phyloP scores from a whole-genome alignment of 2,797 vertebrate genomes.

The Chelon labrosus region DNA sequence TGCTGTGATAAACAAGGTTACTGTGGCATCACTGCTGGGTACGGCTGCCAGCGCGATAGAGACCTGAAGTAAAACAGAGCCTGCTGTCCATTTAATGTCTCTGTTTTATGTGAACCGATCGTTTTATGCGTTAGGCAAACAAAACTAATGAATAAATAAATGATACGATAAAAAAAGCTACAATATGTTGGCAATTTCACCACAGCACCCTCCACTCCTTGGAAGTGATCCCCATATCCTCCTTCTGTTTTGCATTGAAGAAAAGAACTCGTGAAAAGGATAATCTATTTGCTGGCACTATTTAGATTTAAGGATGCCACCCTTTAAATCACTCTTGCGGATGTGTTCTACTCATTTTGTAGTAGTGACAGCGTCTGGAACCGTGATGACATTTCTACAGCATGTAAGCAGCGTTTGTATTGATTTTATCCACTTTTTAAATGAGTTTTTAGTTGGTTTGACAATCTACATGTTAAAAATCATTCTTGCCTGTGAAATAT shows the following conservation, averaged over 20 bases:
- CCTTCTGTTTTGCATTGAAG: constrained; percentile 35
- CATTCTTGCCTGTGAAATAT: constrained; percentile 9
- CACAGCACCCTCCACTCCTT: constrained; percentile 13
- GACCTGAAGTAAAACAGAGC: neutral
- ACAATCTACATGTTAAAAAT: constrained; percentile 26
- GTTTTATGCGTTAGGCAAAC: neutral
- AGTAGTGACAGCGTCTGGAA: constrained; percentile 13
- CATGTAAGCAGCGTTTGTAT: constrained; percentile 18
- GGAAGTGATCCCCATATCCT: constrained; percentile 24
- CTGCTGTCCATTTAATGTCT: no score
- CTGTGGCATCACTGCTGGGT: neutral
- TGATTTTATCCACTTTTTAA: constrained; percentile 5
- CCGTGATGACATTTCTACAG: neutral
- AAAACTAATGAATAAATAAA: neutral
- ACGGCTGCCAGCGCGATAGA: no score
- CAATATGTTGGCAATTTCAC: constrained; percentile 8
- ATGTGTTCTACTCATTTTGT: no score
- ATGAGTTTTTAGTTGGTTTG: constrained; percentile 3
- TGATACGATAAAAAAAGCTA: neutral
- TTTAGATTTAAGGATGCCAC: constrained; percentile 46
- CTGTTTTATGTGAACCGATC: no score
- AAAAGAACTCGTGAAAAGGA: constrained; percentile 32
- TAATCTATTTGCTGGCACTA: neutral
- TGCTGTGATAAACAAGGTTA: neutral
- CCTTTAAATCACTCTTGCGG: constrained; percentile 41